Evolutionary conservation across 1,140 invertebrate species (phyloP).

Genomic region (Atopsyche davidsoni): DNA sequence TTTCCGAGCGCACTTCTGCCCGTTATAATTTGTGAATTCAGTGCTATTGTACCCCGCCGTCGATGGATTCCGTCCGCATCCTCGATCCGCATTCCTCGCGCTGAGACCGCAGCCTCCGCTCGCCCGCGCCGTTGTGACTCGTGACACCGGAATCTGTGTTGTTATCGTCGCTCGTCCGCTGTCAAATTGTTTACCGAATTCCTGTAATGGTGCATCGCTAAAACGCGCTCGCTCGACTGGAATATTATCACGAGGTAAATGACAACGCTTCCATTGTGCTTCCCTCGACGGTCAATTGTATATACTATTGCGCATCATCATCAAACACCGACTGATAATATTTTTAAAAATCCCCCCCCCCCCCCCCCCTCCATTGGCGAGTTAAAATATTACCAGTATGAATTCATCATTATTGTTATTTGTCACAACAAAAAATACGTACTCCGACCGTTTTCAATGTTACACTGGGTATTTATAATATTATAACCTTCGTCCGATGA

Average conservation of each 20-base stretch:
- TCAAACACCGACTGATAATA: no score
- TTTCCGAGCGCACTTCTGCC: conserved; percentile 15
- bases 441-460: no score
- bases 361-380: conserved; percentile 6
- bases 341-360: background rate
- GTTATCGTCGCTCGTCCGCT: conserved; percentile 8
- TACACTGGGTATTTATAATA: no score
- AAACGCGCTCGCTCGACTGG: background rate
- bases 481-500: no score
- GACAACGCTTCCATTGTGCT: no score
- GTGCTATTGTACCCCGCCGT: conserved; percentile 13
- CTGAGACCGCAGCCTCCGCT: conserved; percentile 1
- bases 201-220: conserved; percentile 17
- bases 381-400: no score
- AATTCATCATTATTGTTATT: no score
- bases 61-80: background rate
- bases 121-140: background rate
- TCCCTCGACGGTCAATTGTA: no score
- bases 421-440: no score
- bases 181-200: conserved; percentile 18
- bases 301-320: no score
- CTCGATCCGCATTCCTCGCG: conserved; percentile 9
- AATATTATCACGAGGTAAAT: conserved; percentile 11
- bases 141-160: background rate
- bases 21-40: conserved; percentile 14